Base-by-base conservation (phyloP, 2,797 vertebrate species). In the Aselliscus stoliczkanus region DNA sequence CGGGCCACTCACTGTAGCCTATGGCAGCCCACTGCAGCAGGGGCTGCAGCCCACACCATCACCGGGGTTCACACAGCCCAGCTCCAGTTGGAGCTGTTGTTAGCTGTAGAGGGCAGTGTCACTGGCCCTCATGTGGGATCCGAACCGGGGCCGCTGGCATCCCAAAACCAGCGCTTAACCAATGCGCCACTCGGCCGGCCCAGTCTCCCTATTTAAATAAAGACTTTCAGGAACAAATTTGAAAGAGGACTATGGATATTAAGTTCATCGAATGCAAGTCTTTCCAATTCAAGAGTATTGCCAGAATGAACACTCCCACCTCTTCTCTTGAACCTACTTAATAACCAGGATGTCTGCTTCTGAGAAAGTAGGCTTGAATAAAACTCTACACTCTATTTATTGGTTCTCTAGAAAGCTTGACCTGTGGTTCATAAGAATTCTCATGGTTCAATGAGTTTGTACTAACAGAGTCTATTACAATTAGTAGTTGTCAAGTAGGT, bases 351-450 rank as follows among this genome's bases (percentile, higher is more conserved):
- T 81, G 56, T 29, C 82, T 89, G 56, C 54, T 87, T 87, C 88
- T 85, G 67, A 92, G 56, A 97, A 96, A 94, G 27, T 85, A n/a
- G 75, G 52, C 75, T 65, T 90, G 88, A 88, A 95, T 90, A 94
- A n/a, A 93, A 72, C 21, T 94, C 58, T 69, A 76, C 14, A 76
- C 65, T 75, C 29, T 94, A 85, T 65, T 90, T 90, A 93, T 50
- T 88, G 44, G 44, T 88, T 96, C 86, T 95, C 60, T 83, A 90
- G 90, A 96, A 97, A 94, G 62, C 73, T 39, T 97, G 56, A 96
- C 65, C 39, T 95, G 67, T 93, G 64, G 65, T 92, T 87, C 31
- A 44, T 64, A 94, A 97, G 89, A 95, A 94, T 65, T 34, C 23
- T 18, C 47, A 91, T 5, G 18, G 34, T 94, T 95, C 75, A 94